Conservation (phyloP, 2,113 vertebrate genomes). For the Hemiscyllium ocellatum region DNA sequence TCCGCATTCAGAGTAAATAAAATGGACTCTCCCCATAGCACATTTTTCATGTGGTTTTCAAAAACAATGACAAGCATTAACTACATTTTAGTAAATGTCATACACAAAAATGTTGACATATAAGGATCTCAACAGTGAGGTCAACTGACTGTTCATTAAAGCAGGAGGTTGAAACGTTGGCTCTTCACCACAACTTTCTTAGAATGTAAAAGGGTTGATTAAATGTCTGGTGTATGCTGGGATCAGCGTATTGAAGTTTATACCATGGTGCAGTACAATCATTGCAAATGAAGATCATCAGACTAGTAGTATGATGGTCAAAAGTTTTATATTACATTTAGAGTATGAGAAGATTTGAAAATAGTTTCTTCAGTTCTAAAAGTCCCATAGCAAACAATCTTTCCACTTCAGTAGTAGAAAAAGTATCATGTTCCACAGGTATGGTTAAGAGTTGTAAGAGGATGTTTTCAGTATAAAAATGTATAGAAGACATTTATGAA, state of each 20-base stretch:
- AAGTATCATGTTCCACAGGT: constrained; percentile 26
- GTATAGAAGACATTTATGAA: constrained; percentile 35
- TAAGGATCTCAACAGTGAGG: not conserved
- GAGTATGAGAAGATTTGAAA: constrained; percentile 15
- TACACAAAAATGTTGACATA: not conserved
- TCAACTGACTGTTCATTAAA: constrained; percentile 35
- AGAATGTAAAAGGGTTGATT: constrained; percentile 55
- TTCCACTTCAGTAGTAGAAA: constrained; percentile 34
- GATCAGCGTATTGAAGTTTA: not conserved
- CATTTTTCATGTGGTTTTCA: not conserved
- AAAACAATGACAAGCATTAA: constrained; percentile 20
- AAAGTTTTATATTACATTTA: not conserved
- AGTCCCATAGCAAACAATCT: constrained; percentile 13
- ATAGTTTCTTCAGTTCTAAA: constrained; percentile 23
- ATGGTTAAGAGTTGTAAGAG: not conserved
- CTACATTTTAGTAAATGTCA: not conserved
- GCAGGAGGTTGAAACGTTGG: constrained; percentile 51
- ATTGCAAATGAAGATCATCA: constrained; percentile 3
- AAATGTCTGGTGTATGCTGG: constrained; percentile 47
- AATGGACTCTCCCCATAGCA: not conserved
- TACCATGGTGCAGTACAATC: constrained; percentile 16
- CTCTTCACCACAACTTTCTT: constrained; percentile 48
- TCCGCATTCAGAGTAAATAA: not conserved
- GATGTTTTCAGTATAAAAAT: constrained; percentile 28
- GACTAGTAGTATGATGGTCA: constrained; percentile 8